Evolutionary conservation across 2,113 vertebrate species (phyloP).

Genomic region (Scolopax mira): DNA sequence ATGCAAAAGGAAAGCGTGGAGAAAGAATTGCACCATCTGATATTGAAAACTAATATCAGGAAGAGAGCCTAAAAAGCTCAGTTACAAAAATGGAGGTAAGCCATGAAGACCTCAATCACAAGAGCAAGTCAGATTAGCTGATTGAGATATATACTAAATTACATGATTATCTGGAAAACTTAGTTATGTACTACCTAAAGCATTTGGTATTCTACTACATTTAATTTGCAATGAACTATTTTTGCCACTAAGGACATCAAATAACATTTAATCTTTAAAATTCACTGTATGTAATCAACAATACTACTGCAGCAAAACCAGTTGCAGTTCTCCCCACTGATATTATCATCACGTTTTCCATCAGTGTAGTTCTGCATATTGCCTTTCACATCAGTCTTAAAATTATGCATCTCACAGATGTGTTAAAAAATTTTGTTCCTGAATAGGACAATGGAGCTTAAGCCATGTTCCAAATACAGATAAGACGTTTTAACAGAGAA

Average conservation of each 20-base stretch:
- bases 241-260: not conserved
- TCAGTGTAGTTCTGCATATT: not conserved
- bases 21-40: not conserved
- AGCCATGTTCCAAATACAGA: not conserved
- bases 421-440: not conserved
- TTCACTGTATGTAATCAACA: not conserved
- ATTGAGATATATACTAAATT: not conserved
- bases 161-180: not conserved
- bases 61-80: not conserved
- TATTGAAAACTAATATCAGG: not conserved
- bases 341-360: not conserved
- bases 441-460: not conserved
- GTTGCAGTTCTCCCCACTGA: accelerated
- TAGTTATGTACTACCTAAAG: not conserved
- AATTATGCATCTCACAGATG: not conserved
- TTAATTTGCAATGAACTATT: not conserved
- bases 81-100: not conserved
- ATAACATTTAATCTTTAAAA: not conserved
- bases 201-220: not conserved
- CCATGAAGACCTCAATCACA: not conserved
- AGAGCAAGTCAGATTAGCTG: not conserved
- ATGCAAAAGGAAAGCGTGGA: not conserved
- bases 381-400: not conserved
- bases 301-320: not conserved
- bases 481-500: not conserved